These are phyloP conservation scores for Ophioninae sp. DNA, from an alignment of 2,888 invertebrate genomes.

Conservation along the genomic window DNA sequence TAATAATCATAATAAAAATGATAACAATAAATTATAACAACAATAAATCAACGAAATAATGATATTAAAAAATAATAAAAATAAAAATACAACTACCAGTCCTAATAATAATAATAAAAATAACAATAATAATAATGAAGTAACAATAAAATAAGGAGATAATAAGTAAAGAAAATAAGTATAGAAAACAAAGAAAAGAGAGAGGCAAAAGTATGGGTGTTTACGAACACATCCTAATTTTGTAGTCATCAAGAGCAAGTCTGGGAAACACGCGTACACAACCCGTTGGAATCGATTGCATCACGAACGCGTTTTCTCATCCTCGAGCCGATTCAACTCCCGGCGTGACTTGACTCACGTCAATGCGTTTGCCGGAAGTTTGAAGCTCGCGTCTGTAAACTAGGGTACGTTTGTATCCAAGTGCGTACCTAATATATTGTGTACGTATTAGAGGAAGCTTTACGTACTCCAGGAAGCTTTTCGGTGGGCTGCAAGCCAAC, in stretches of 20 bases:
- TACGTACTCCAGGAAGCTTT: conserved; percentile 23
- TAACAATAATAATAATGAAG: too few relatives aligned
- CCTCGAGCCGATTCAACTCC: conserved; percentile 18
- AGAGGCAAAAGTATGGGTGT: background rate
- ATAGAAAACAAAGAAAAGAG: background rate
- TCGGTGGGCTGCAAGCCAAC: conserved; percentile 33
- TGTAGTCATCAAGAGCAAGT: conserved; percentile 32
- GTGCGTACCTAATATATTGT: conserved; percentile 8
- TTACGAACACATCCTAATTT: conserved; percentile 15
- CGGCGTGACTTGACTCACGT: conserved; percentile 45
- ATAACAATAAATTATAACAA: too few relatives aligned
- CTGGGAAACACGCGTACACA: conserved; percentile 8
- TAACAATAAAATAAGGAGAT: too few relatives aligned
- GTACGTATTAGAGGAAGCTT: background rate
- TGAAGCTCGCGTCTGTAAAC: conserved; percentile 50
- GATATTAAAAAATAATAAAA: too few relatives aligned
- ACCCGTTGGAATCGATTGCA: conserved; percentile 46
- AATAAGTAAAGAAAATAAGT: too few relatives aligned
- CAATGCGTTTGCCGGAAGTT: conserved; percentile 52
- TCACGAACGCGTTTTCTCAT: conserved; percentile 17
- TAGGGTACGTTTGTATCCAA: conserved; percentile 43
- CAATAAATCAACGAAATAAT: too few relatives aligned
- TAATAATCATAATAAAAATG: too few relatives aligned
- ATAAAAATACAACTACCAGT: too few relatives aligned
- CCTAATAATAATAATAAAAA: too few relatives aligned